Base-by-base conservation (phyloP, 2,888 invertebrate genomes). In the Sinopyrophorus schimmeli region DNA sequence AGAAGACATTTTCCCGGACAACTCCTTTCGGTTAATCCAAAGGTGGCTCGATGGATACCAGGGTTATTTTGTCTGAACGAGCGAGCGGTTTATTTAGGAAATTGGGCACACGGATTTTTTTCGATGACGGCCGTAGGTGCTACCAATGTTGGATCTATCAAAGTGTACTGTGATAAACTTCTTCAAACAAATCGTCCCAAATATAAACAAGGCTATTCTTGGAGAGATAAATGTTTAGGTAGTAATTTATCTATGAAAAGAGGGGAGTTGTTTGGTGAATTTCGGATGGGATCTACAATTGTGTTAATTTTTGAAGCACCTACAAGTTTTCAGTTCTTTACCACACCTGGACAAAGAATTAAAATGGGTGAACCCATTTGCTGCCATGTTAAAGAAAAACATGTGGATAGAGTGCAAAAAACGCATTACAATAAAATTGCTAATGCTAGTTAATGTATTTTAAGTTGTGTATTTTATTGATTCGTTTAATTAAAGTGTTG, bases 251-350 rank as follows among this genome's bases (percentile, higher is more conserved):
- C 67, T 3, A 70, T 81, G 6, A 76, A 78, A 20, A 93, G 91
- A 67, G 98, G 98, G 0, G 89, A 95, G 54, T 76, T 89, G 30
- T 86, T 98, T 42, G 98, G 98, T 0, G 96, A 98, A 70, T 99
- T 99, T 69, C 88, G 97, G 65, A 88, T 99, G 81, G 98, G 98
- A 7, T 98, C 97, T 39, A 98, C 98, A 0, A 87, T 99, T 38
- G 97, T 99, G 10, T 71, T 99, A 26, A 77, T 99, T 1, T 98
- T 99, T 73, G 98, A 98, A 74, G 98, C 96, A 0, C 97, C 98
- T 0, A 81, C 80, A 57, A 81, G 87, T 67, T 93, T 94, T 65
- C 74, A 82, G 54, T 92, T 94, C 65, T 79, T 80, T 7, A 76
- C 90, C 53, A 66, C 75, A 7, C 75, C 83, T 0, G 90, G 86